phyloP scores from a whole-genome alignment of 2,797 vertebrate genomes.

The Enteromius unitaeniatus region DNA sequence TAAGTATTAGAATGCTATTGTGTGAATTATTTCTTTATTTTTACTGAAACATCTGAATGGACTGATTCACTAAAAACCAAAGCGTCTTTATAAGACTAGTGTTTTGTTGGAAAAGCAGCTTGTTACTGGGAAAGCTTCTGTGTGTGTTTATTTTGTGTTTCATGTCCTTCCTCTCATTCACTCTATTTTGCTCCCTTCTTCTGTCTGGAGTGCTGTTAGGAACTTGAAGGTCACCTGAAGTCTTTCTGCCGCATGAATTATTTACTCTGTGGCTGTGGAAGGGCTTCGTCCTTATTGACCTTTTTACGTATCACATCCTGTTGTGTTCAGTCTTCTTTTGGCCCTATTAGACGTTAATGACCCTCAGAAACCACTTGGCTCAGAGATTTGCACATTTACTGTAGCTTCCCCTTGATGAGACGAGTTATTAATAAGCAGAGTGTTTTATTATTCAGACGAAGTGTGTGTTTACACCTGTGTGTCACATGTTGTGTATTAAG shows the following conservation, averaged over 20 bases:
- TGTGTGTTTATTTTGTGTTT: conserved; percentile 27
- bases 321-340: conserved; percentile 33
- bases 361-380: conserved; percentile 32
- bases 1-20: not conserved
- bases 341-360: conserved; percentile 21
- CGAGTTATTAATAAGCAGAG: conserved; percentile 15
- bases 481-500: conserved; percentile 30
- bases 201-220: not conserved
- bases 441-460: conserved; percentile 19
- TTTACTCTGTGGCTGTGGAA: conserved; percentile 34
- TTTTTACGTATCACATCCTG: conserved; percentile 28
- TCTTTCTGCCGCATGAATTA: conserved; percentile 31
- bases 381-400: conserved; percentile 5
- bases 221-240: conserved; percentile 42
- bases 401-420: conserved; percentile 16
- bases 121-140: conserved; percentile 22
- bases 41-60: not conserved
- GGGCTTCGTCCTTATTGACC: conserved; percentile 28
- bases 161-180: not conserved
- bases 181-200: conserved; percentile 1
- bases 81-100: not conserved
- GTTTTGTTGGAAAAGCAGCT: not conserved
- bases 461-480: conserved; percentile 37
- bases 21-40: not conserved
- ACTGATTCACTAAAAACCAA: not conserved